Evolutionary conservation across 1,140 invertebrate genomes (phyloP).

Genomic region (Phortica variegata): DNA sequence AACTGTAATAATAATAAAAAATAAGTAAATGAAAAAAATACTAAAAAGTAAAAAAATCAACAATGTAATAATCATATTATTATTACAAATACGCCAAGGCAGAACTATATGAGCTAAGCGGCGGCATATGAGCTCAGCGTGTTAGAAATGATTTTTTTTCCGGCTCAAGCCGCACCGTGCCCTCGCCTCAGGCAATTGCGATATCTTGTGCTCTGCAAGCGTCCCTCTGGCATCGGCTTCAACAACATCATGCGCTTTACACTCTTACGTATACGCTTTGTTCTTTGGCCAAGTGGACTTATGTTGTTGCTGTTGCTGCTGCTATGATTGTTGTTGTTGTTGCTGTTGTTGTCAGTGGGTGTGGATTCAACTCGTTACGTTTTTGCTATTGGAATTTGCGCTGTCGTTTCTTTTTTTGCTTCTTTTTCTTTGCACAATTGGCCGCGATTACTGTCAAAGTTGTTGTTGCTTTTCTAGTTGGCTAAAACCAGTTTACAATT

Average conservation of each 20-base stretch:
- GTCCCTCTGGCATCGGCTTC: too few relatives aligned
- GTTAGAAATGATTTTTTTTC: too few relatives aligned
- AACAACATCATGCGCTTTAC: not conserved
- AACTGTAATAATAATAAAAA: constrained; percentile 7
- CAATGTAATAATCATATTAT: too few relatives aligned
- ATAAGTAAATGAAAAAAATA: not conserved
- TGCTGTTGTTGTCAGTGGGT: constrained; percentile 5
- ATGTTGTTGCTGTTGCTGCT: constrained; percentile 5
- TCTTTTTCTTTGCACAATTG: constrained; percentile 34
- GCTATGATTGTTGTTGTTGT: constrained; percentile 7
- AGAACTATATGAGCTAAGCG: too few relatives aligned
- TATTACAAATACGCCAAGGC: too few relatives aligned
- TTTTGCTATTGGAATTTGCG: constrained; percentile 43
- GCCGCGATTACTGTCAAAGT: constrained; percentile 26
- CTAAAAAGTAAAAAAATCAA: not conserved
- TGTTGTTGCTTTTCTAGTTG: not conserved
- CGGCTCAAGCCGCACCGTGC: too few relatives aligned
- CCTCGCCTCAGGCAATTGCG: too few relatives aligned
- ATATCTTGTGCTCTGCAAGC: too few relatives aligned
- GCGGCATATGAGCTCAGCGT: too few relatives aligned
- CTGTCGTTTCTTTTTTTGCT: constrained; percentile 1
- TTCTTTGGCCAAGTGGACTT: constrained; percentile 11
- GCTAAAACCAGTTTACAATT: constrained; percentile 37
- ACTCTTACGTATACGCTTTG: not conserved
- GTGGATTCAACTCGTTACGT: constrained; percentile 12